A percentile compares a stretch with the other conserved stretches of the same genome.
phyloP scores from a whole-genome alignment of 2,888 invertebrate genomes.

The Drosophila mayaguana region DNA sequence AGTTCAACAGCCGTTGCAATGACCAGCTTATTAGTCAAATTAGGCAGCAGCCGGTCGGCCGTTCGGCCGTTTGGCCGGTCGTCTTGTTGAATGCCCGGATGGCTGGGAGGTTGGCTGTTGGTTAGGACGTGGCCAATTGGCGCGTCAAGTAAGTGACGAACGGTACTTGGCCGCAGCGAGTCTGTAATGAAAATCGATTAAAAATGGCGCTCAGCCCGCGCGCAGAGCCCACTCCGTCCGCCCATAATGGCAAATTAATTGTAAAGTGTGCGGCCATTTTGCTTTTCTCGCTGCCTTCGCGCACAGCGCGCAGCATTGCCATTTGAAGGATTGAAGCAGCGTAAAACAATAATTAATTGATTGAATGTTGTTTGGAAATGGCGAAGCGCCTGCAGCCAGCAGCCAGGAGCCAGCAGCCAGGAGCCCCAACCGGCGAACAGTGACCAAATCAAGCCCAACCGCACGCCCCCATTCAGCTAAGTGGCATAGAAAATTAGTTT shows the following conservation, averaged over 20 bases:
- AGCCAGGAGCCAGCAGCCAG: slow-evolving; percentile 23
- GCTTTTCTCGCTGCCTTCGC: slow-evolving; percentile 74
- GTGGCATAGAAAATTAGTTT: slow-evolving; percentile 80
- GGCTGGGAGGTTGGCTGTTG: not conserved
- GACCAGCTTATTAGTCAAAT: slow-evolving; percentile 77
- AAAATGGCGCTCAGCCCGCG: slow-evolving; percentile 48
- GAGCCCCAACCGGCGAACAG: slow-evolving; percentile 1
- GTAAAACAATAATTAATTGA: slow-evolving; percentile 80
- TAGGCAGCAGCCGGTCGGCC: slow-evolving; percentile 50
- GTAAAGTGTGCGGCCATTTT: slow-evolving; percentile 76
- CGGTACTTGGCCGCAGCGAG: slow-evolving; percentile 43
- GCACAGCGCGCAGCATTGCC: slow-evolving; percentile 11
- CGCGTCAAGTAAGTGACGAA: slow-evolving; percentile 78
- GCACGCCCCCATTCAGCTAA: slow-evolving; percentile 42
- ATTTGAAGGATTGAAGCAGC: slow-evolving; percentile 72
- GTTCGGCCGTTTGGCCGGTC: not conserved
- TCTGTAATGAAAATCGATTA: slow-evolving; percentile 77
- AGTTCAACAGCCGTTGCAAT: slow-evolving; percentile 79
- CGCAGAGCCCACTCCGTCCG: slow-evolving; percentile 7
- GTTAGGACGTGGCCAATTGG: slow-evolving; percentile 70
- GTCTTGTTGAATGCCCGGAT: too few species aligned
- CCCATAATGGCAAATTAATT: slow-evolving; percentile 77
- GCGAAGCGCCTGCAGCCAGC: slow-evolving; percentile 25
- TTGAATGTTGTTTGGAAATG: slow-evolving; percentile 64
- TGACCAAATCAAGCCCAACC: slow-evolving; percentile 24